Conservation (phyloP, 2,113 vertebrate genomes). For the Piaya cayana region DNA sequence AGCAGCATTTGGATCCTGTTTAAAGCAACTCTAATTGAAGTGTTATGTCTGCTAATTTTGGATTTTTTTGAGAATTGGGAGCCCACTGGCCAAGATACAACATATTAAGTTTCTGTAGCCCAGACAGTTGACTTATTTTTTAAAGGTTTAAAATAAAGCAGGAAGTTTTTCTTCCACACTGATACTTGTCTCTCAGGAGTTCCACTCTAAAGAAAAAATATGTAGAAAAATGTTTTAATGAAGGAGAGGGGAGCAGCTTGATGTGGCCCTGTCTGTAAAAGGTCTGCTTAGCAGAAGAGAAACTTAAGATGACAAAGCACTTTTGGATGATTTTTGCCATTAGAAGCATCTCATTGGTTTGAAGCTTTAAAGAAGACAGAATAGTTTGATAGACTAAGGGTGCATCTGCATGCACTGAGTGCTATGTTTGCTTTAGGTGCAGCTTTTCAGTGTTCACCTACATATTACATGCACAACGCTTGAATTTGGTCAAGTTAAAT, state of each 20-base stretch:
- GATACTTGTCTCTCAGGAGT: conserved; percentile 8
- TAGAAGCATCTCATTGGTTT: not conserved
- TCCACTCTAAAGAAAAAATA: not conserved
- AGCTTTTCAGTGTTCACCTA: not conserved
- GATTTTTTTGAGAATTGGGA: not conserved
- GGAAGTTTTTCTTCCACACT: conserved; percentile 41
- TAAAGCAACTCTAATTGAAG: not conserved
- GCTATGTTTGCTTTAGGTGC: not conserved
- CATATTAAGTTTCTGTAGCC: not conserved
- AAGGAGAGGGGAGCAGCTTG: not conserved
- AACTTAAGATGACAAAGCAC: not conserved
- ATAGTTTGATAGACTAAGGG: not conserved
- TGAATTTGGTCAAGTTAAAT: not conserved
- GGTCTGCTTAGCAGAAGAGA: not conserved
- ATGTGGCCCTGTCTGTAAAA: not conserved
- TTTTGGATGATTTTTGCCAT: not conserved
- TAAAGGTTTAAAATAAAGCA: conserved; percentile 5
- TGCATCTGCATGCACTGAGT: not conserved
- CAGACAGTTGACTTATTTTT: conserved; percentile 31
- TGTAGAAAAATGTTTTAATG: not conserved
- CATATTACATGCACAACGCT: not conserved
- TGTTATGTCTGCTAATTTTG: conserved; percentile 36
- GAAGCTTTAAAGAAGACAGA: not conserved
- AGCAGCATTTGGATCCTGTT: conserved; percentile 20
- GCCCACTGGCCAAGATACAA: not conserved